Base-by-base conservation (phyloP, 2,797 vertebrate genomes). In the Phoebastria nigripes region DNA sequence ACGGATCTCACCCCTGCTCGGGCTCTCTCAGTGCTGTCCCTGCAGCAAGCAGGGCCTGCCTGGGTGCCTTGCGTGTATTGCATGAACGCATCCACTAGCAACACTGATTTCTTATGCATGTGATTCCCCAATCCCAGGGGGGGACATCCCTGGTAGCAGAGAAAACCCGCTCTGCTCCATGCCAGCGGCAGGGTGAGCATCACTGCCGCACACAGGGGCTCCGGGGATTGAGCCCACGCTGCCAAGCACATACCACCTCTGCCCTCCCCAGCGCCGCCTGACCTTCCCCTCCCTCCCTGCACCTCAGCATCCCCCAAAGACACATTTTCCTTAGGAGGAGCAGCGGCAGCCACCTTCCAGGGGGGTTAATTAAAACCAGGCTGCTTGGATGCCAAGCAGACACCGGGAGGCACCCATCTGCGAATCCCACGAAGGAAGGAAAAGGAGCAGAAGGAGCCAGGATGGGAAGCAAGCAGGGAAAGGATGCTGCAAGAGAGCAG, bases 31-130 rank as follows among this genome's bases (percentile, higher is more conserved):
- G 4, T 11, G 35, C 33, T 2, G 4, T 26, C 47, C 42, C 70
- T 42, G 52, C 65, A 56, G 63, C 31, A 46, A 69, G 61, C 24
- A n/a, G 44, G 22, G 46, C 39, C 33, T 35, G 49, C 18, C 51
- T 1, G 1, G n/a, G 11, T 8, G 52, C 5, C 0, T 1, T 19
- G 42, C 9, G 1, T 6, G 18, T 1, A 3, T 7, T 52, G 63
- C 79, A 39, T 22, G 18, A 52, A 76, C 2, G n/a, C 56, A 70
- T 17, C 46, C 33, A 25, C 51, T 35, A 33, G 25, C 28, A 54
- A 18, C 25, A 1, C 22, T 4, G 20, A 56, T 41, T 67, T 55
- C 79, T 56, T n/a, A 37, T 2, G 37, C 3, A 0, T 12, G 52
- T 20, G 41, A 77, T 85, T 65, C 84, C 84, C 37, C 46, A 33